These are phyloP conservation scores for Galbula dea DNA, from an alignment of 2,113 vertebrate species.

Conservation along the genomic window DNA sequence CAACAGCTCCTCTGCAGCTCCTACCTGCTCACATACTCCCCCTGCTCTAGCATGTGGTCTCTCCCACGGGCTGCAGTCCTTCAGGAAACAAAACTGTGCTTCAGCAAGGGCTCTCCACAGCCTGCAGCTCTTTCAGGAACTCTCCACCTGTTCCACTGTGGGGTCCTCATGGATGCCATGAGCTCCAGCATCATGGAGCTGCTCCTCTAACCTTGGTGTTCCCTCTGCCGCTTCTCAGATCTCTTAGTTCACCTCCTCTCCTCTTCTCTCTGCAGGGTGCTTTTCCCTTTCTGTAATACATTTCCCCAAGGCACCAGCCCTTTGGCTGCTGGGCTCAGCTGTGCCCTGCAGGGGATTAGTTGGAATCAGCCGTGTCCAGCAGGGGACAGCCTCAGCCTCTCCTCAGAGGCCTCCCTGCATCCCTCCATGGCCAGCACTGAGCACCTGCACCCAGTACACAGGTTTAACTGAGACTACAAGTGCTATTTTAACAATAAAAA, in stretches of 20 bases:
- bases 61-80: neutral
- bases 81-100: neutral
- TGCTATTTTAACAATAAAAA: neutral
- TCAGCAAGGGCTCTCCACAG: neutral
- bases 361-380: neutral
- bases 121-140: neutral
- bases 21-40: neutral
- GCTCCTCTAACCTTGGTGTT: neutral
- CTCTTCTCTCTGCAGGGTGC: neutral
- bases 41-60: no score
- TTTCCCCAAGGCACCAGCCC: accelerated
- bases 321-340: neutral
- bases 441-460: no score
- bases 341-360: no score
- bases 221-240: neutral
- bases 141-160: neutral
- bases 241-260: no score
- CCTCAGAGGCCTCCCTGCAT: neutral
- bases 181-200: neutral
- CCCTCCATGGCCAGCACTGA: accelerated
- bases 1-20: neutral
- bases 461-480: neutral
- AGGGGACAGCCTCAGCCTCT: accelerated
- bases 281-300: neutral
- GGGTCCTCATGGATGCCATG: neutral